These are phyloP conservation scores for Eudemis profundana DNA, from an alignment of 2,888 invertebrate genomes.

Conservation along the genomic window DNA sequence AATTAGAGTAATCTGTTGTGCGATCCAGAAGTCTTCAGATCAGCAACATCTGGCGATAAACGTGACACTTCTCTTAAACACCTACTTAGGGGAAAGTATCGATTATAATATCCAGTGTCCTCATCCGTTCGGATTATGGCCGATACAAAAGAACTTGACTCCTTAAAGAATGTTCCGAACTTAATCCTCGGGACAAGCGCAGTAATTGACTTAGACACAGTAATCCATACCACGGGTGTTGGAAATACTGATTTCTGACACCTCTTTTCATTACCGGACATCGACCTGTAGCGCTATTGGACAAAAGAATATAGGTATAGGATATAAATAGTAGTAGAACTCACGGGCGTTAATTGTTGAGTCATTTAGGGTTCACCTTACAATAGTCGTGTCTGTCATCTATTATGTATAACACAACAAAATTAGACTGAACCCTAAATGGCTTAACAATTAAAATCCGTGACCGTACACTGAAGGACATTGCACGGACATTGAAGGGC, in stretches of 20 bases:
- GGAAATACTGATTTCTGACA: neutral
- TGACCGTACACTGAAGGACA: too few relatives aligned
- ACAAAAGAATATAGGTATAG: too few relatives aligned
- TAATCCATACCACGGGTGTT: neutral
- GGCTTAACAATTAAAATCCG: too few relatives aligned
- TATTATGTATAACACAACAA: too few relatives aligned
- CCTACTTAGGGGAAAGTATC: neutral
- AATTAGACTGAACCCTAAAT: too few relatives aligned
- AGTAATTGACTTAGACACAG: conserved; percentile 10
- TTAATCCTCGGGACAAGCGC: conserved; percentile 7
- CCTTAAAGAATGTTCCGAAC: conserved; percentile 27
- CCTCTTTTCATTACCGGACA: neutral
- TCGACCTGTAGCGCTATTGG: neutral
- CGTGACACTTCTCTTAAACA: neutral
- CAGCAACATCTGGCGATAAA: neutral
- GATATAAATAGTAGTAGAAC: too few relatives aligned
- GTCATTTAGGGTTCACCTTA: too few relatives aligned
- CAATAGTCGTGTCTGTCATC: too few relatives aligned
- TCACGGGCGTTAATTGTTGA: too few relatives aligned
- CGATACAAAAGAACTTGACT: conserved; percentile 24
- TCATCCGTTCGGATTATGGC: neutral
- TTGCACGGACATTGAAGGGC: too few relatives aligned
- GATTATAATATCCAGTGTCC: neutral
- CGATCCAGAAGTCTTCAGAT: neutral
- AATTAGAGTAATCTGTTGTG: too few relatives aligned